Evolutionary conservation across 2,797 vertebrate genomes (phyloP).

Genomic region (Chelon auratus): DNA sequence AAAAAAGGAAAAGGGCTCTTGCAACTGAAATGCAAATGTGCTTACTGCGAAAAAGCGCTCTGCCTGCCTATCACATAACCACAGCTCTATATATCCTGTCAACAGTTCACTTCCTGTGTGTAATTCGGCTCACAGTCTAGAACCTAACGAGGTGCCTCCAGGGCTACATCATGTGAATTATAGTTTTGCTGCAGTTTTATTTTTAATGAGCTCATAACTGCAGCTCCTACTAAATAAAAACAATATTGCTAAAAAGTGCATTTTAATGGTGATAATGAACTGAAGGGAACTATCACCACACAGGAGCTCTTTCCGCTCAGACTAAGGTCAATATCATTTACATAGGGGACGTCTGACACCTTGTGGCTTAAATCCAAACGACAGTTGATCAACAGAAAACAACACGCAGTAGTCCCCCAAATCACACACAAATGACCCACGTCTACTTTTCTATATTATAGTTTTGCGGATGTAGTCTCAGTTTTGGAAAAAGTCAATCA

Average conservation of each 20-base stretch:
- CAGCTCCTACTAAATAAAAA: background rate
- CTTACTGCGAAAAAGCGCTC: conserved; percentile 60
- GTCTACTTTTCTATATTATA: background rate
- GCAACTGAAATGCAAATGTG: conserved; percentile 63
- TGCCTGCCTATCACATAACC: conserved; percentile 71
- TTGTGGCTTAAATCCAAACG: conserved; percentile 52
- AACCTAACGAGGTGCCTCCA: background rate
- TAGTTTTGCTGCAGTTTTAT: background rate
- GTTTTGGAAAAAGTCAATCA: too few species aligned
- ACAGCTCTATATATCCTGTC: conserved; percentile 84
- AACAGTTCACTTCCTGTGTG: conserved; percentile 80
- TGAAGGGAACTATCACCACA: background rate
- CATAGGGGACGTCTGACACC: conserved; percentile 63
- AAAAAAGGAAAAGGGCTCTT: conserved; percentile 14
- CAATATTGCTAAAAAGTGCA: background rate
- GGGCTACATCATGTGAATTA: background rate
- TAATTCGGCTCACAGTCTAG: conserved; percentile 31
- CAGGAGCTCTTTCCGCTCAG: background rate
- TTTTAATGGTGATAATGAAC: background rate
- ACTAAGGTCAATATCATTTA: conserved; percentile 1
- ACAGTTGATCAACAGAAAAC: conserved; percentile 1
- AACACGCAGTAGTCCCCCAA: background rate
- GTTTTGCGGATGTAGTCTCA: too few species aligned
- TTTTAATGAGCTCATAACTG: background rate
- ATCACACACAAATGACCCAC: background rate